Conservation (phyloP, 2,888 invertebrate species). For the Papilio protenor region DNA sequence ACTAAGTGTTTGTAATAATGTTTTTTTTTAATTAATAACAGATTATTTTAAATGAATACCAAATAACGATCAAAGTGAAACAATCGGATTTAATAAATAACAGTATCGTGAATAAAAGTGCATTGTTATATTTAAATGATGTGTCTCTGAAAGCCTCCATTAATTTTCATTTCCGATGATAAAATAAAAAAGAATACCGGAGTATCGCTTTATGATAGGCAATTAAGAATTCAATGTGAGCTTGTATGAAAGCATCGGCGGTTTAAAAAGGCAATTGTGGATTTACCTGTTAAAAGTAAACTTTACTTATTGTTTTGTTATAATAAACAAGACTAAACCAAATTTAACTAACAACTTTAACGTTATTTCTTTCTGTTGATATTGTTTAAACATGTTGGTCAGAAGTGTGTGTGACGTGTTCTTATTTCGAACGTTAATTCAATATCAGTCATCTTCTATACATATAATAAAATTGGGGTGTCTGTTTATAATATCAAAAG, state of each 20-base stretch:
- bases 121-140: constrained; percentile 21
- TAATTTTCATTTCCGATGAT: constrained; percentile 10
- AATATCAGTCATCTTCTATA: background rate
- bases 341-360: background rate
- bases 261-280: constrained; percentile 8
- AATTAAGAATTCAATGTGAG: constrained; percentile 23
- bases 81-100: background rate
- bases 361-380: background rate
- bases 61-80: background rate
- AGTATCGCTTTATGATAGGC: constrained; percentile 20
- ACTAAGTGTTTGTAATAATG: too few species aligned
- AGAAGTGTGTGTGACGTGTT: background rate
- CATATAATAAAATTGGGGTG: too few species aligned
- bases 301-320: background rate
- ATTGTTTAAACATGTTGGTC: background rate
- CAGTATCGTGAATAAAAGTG: constrained; percentile 3
- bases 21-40: background rate
- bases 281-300: constrained; percentile 2
- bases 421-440: constrained; percentile 7
- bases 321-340: background rate
- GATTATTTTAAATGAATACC: background rate
- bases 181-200: constrained; percentile 14
- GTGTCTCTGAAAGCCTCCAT: constrained; percentile 6
- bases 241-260: constrained; percentile 1
- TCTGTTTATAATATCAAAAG: too few species aligned